Percentiles rank a stretch among this genome's conserved stretches.
phyloP scores from a whole-genome alignment of 1,140 invertebrate genomes.

The Pomacea maculata region DNA sequence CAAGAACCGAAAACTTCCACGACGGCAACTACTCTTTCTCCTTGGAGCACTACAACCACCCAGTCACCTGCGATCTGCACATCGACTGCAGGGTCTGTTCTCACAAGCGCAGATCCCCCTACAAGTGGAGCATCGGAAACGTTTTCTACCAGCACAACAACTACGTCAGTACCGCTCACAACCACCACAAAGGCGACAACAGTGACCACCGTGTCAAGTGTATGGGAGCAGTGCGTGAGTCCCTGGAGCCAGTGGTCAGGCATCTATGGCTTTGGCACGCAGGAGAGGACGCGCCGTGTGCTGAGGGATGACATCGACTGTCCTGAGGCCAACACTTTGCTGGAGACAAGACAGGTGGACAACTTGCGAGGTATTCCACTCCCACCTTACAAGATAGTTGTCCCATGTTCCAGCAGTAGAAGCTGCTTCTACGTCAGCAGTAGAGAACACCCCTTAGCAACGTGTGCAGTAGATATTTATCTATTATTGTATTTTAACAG shows the following conservation, averaged over 20 bases:
- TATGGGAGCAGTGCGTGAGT: too few relatives aligned
- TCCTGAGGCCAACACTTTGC: not conserved
- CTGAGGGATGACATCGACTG: not conserved
- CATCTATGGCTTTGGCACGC: not conserved
- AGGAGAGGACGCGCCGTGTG: not conserved
- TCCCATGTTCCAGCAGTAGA: too few relatives aligned
- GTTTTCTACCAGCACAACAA: not conserved
- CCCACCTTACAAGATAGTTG: too few relatives aligned
- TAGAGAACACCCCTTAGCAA: too few relatives aligned
- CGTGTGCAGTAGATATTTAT: too few relatives aligned
- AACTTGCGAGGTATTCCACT: not conserved
- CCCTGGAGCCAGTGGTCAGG: constrained; percentile 15
- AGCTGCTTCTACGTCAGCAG: too few relatives aligned
- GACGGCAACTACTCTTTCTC: not conserved
- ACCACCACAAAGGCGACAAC: constrained; percentile 2
- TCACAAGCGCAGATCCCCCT: not conserved
- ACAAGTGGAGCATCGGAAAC: not conserved
- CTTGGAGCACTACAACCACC: not conserved
- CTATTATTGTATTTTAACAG: too few relatives aligned
- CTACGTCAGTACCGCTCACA: constrained; percentile 5
- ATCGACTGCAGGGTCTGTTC: not conserved
- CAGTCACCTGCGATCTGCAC: not conserved
- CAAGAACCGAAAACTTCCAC: not conserved
- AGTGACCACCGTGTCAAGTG: not conserved
- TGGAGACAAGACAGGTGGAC: not conserved